Conservation (phyloP, 2,113 vertebrate genomes). For the Lophochroa leadbeateri region DNA sequence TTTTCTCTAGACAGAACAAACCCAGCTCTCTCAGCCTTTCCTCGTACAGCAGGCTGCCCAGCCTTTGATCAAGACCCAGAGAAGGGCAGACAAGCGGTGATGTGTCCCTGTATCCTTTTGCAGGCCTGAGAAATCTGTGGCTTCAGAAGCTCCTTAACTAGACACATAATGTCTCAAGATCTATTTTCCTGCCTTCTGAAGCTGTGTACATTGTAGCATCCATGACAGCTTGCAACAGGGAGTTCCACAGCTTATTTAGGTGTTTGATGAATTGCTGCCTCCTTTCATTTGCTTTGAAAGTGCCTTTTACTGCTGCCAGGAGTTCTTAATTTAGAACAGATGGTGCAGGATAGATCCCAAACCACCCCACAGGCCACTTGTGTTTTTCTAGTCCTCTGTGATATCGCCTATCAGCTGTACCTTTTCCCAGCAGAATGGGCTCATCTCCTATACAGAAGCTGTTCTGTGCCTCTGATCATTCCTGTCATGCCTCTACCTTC, state of each 20-base stretch:
- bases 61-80: too few species aligned
- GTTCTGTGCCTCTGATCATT: neutral
- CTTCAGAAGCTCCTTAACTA: neutral
- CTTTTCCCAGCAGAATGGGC: neutral
- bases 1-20: too few species aligned
- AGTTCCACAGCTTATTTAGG: neutral
- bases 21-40: too few species aligned
- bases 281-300: neutral
- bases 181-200: neutral
- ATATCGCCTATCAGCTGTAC: neutral
- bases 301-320: neutral
- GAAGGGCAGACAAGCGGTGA: neutral
- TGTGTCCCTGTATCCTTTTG: neutral
- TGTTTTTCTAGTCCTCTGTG: neutral
- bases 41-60: too few species aligned
- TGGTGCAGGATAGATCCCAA: neutral
- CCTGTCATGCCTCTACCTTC: neutral
- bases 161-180: accelerated
- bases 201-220: neutral
- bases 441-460: neutral
- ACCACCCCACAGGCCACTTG: neutral
- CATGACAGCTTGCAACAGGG: neutral
- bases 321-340: neutral
- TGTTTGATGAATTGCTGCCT: neutral
- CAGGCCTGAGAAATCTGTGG: neutral